Evolutionary conservation across 1,140 invertebrate species (phyloP).

Genomic region (Anagrus nilaparvatae): DNA sequence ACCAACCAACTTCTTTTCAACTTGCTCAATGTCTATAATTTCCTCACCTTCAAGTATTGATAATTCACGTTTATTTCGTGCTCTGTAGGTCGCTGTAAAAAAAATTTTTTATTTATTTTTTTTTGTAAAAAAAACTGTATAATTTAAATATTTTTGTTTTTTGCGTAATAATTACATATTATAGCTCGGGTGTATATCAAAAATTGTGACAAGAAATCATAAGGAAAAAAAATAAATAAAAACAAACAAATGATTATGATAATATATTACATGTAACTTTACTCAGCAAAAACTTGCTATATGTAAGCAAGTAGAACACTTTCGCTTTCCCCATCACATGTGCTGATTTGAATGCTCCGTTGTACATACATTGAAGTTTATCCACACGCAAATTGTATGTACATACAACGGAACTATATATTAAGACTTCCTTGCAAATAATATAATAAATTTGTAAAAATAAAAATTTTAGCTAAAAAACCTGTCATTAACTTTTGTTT

Average conservation of each 20-base stretch:
- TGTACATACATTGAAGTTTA: no score
- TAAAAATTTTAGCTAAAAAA: not conserved
- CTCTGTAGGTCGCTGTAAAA: conserved; percentile 51
- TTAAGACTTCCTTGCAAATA: conserved; percentile 6
- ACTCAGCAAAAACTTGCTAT: no score
- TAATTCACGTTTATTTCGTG: conserved; percentile 38
- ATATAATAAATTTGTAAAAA: not conserved
- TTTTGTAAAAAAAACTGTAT: not conserved
- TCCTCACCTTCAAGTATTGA: conserved; percentile 34
- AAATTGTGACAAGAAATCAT: no score
- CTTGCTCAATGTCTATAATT: conserved; percentile 50
- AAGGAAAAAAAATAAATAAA: no score
- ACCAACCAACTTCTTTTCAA: conserved; percentile 57
- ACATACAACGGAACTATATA: conserved; percentile 3
- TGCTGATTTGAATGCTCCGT: conserved; percentile 13
- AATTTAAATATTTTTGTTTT: not conserved
- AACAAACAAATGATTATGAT: no score
- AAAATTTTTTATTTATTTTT: conserved; percentile 2
- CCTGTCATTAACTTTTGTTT: not conserved
- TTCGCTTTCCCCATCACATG: conserved; percentile 29
- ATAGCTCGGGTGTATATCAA: no score
- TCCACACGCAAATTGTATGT: conserved; percentile 8
- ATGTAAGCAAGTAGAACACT: conserved; percentile 35
- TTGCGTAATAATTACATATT: no score
- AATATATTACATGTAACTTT: no score